Base-by-base conservation (phyloP, 2,797 vertebrate genomes). In the Poliocrania exsul region DNA sequence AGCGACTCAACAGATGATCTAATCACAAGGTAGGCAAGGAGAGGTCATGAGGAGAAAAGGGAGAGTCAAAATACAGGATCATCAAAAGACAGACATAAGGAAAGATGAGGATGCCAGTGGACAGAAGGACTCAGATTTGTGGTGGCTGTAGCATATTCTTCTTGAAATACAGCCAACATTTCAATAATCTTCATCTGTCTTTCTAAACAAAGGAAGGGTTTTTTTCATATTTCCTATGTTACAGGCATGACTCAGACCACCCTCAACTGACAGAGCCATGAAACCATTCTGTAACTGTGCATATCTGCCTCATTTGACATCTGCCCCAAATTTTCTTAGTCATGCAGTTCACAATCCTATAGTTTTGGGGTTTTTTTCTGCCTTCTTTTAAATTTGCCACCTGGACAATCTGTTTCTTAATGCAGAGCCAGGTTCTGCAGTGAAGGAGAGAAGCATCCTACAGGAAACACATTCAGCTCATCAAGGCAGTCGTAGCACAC, bases 61-160 rank as follows among this genome's bases (percentile, higher is more conserved):
- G 11, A 11, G 26, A 71, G 10, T 46, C 29, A 57, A 86, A 86
- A 42, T 57, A 53, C 0, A 0, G 13, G 24, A 40, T 42, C 49
- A 50, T 19, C 35, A 35, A 4, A 10, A 29, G 31, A 72, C 23
- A 31, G 42, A 24, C 1, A 0, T 26, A 44, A 74, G 56, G 49
- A 51, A 81, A 58, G 31, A 28, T 8, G 33, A 37, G 40, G 47
- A 4, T n/a, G 38, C 15, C 9, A 15, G 38, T 2, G 0, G 0
- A 2, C 16, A 56, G 38, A n/a, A 50, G 38, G 17, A 46, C 40
- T 71, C 56, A 33, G 29, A 74, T 7, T 56, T 75, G 50, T 26
- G 24, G 19, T 31, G 58, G n/a, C 53, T 81, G 61, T 18, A 81
- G 37, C 20, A 46, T 0, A 0, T 50, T 75, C 50, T 29, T 58